Conservation (phyloP, 2,888 invertebrate species). For the Phengaris alcon region DNA sequence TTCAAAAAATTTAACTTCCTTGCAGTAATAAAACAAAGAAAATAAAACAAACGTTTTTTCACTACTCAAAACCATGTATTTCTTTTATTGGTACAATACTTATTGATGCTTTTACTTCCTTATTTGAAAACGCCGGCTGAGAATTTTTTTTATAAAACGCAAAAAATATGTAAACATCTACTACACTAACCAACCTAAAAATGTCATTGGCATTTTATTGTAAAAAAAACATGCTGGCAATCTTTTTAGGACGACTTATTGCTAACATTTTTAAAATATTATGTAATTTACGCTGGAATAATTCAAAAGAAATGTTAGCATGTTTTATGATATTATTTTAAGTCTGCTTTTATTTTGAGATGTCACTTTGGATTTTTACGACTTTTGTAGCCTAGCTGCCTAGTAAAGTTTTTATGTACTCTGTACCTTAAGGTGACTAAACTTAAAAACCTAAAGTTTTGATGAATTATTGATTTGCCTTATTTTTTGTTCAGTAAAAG, state of each 20-base stretch:
- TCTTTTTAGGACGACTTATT: not conserved
- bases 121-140: not conserved
- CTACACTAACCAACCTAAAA: not conserved
- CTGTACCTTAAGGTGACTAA: too few species aligned
- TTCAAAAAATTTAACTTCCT: not conserved
- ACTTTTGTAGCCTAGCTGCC: too few species aligned
- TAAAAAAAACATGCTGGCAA: not conserved
- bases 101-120: not conserved
- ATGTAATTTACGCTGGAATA: not conserved
- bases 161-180: slow-evolving; percentile 19
- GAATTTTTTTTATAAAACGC: not conserved
- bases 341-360: too few species aligned
- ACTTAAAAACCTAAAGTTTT: too few species aligned
- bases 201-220: not conserved
- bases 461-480: too few species aligned
- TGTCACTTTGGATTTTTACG: too few species aligned
- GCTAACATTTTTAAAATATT: not conserved
- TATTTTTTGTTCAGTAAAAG: too few species aligned
- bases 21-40: not conserved
- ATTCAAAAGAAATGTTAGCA: too few species aligned
- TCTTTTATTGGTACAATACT: not conserved
- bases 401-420: too few species aligned
- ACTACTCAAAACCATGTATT: not conserved
- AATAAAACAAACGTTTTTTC: not conserved
- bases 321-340: too few species aligned